phyloP scores from a whole-genome alignment of 2,888 invertebrate species.

The Trachelus iudaicus region DNA sequence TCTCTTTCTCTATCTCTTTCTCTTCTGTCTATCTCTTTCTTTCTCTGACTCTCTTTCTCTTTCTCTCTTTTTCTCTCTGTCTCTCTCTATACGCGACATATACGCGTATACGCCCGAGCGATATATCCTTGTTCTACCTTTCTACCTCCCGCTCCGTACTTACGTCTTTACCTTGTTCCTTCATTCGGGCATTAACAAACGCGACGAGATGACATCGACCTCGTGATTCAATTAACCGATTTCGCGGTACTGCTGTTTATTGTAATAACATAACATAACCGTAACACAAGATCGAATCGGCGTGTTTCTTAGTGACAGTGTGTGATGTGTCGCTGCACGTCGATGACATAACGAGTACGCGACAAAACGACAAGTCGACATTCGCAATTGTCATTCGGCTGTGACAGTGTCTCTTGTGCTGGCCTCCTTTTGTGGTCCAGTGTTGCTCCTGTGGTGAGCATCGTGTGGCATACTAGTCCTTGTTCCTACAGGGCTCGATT shows the following conservation, averaged over 20 bases:
- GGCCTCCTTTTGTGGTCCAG: not conserved
- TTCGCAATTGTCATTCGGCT: not conserved
- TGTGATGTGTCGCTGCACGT: not conserved
- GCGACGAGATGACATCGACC: constrained; percentile 2
- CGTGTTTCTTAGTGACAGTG: not conserved
- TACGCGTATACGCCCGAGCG: constrained; percentile 26
- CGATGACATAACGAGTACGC: constrained; percentile 35
- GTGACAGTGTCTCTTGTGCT: not conserved
- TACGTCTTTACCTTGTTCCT: not conserved
- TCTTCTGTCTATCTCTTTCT: not conserved
- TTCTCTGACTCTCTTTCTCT: not conserved
- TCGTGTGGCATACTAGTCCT: not conserved
- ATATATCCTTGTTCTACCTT: constrained; percentile 29
- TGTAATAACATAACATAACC: not conserved
- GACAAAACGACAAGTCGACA: constrained; percentile 16
- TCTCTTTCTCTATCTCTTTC: constrained; percentile 14
- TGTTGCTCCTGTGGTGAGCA: not conserved
- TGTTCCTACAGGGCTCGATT: not conserved
- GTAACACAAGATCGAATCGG: not conserved
- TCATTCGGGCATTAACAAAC: not conserved
- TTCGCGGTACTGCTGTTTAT: not conserved
- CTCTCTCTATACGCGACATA: constrained; percentile 16
- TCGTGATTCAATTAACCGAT: not conserved
- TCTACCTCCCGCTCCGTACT: constrained; percentile 7
- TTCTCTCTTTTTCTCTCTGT: constrained; percentile 5